These are phyloP conservation scores for Clarias laeviceps DNA, from an alignment of 2,797 vertebrate genomes.

Conservation along the genomic window DNA sequence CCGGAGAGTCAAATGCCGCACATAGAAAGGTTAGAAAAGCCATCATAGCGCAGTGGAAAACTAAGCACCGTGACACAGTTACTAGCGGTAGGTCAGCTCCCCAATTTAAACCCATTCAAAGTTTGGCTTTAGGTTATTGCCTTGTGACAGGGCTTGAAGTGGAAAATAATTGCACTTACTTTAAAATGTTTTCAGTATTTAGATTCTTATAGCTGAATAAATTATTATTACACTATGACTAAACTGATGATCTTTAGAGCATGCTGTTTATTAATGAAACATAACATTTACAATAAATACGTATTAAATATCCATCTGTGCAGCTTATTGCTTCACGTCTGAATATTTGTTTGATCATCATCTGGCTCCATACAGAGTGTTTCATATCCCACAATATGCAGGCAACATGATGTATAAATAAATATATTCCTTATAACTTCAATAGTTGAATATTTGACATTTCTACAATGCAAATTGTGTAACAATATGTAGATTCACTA, in stretches of 20 bases:
- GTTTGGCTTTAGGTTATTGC: background rate
- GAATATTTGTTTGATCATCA: background rate
- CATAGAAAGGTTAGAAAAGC: conserved; percentile 50
- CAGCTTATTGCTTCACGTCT: background rate
- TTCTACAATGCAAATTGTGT: background rate
- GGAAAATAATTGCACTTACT: background rate
- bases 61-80: conserved; percentile 49
- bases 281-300: too few species aligned
- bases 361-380: background rate
- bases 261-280: background rate
- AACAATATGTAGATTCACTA: background rate
- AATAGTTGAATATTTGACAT: background rate
- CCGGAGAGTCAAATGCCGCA: conserved; percentile 70
- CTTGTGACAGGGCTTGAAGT: background rate
- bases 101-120: background rate
- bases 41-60: conserved; percentile 58
- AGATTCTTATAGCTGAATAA: background rate
- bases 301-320: background rate
- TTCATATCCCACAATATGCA: background rate
- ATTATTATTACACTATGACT: background rate
- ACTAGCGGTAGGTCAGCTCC: conserved; percentile 1
- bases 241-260: background rate
- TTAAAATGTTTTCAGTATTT: background rate
- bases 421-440: too few species aligned
- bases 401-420: background rate